Evolutionary conservation across 2,888 invertebrate genomes (phyloP).

Genomic region (Cataglyphis altisquamis): DNA sequence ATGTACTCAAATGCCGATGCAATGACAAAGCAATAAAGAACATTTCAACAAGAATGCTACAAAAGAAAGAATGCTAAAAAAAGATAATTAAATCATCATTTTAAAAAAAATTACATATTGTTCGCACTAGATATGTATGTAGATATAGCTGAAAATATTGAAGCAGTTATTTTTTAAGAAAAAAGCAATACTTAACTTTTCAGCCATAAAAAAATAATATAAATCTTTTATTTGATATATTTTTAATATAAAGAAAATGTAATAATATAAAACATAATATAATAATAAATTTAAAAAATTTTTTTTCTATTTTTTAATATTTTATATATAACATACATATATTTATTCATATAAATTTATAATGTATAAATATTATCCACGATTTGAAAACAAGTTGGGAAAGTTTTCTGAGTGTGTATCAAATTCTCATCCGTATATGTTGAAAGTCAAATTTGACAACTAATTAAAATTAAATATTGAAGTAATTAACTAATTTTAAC

Average conservation of each 20-base stretch:
- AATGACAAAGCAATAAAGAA: conserved; percentile 10
- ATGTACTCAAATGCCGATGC: conserved; percentile 4
- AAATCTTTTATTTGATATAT: background rate
- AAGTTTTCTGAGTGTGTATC: conserved; percentile 4
- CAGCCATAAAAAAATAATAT: background rate
- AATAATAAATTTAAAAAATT: background rate
- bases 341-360: background rate
- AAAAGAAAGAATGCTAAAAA: background rate
- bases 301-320: background rate
- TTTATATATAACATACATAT: background rate
- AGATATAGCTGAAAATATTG: background rate
- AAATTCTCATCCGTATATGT: background rate
- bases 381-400: background rate
- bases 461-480: conserved; percentile 19
- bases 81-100: conserved; percentile 15
- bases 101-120: conserved; percentile 3
- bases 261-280: background rate
- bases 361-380: background rate
- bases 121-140: background rate
- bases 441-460: conserved; percentile 2
- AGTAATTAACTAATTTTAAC: conserved; percentile 3
- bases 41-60: conserved; percentile 8
- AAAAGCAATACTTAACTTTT: background rate
- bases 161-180: background rate
- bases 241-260: background rate